Conservation (phyloP, 2,888 invertebrate species). For the Lithophane socia region DNA sequence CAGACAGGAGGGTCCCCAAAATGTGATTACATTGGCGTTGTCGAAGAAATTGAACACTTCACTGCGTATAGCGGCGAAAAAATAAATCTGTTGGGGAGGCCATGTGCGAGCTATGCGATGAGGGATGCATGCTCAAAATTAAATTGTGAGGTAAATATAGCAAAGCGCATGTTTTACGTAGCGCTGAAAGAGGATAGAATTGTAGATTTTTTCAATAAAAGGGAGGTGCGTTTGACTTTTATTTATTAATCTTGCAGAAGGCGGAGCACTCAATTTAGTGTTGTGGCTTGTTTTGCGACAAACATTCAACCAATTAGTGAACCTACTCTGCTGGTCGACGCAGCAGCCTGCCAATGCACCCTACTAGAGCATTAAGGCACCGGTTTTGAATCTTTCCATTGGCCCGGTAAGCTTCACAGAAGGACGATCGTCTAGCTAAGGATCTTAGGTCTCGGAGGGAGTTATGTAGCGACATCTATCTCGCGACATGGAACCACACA, state of each 20-base stretch:
- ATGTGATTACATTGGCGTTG: slow-evolving; percentile 23
- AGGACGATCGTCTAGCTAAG: neutral
- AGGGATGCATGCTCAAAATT: slow-evolving; percentile 20
- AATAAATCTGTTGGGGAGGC: slow-evolving; percentile 35
- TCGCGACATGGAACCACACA: neutral
- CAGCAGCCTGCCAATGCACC: neutral
- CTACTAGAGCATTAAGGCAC: neutral
- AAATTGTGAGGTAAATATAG: slow-evolving; percentile 40
- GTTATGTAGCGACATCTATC: neutral
- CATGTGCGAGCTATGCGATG: slow-evolving; percentile 19
- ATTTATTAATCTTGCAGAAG: neutral
- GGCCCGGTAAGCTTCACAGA: neutral
- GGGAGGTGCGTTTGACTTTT: neutral
- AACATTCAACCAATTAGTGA: neutral
- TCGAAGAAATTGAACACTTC: slow-evolving; percentile 47
- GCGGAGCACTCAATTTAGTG: no score
- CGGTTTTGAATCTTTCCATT: neutral
- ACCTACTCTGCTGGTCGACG: neutral
- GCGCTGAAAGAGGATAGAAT: neutral
- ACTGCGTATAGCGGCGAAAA: slow-evolving; percentile 33
- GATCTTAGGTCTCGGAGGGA: neutral
- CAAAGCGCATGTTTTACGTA: slow-evolving; percentile 12
- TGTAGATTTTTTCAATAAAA: neutral
- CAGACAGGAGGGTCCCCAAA: slow-evolving; percentile 17
- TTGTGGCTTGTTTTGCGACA: neutral